phyloP scores from a whole-genome alignment of 2,797 vertebrate genomes.

The Heteromormyrus szaboi region DNA sequence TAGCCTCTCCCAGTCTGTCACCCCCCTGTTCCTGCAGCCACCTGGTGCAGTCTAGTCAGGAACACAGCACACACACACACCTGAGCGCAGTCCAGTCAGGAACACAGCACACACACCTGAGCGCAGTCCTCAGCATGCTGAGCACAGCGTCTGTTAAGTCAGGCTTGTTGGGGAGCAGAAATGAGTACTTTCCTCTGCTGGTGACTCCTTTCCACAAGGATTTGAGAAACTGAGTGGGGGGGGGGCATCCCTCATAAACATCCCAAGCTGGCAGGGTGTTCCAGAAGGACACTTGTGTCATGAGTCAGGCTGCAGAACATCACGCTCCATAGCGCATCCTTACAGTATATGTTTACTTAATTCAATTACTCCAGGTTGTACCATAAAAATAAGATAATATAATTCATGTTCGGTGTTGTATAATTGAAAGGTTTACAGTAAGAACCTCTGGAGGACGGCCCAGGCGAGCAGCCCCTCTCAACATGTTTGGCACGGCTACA shows the following conservation, averaged over 20 bases:
- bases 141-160: not conserved
- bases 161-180: not conserved
- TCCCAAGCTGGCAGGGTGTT: not conserved
- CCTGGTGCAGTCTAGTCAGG: not conserved
- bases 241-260: not conserved
- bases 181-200: not conserved
- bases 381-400: not conserved
- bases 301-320: not conserved
- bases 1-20: not conserved
- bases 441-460: not conserved
- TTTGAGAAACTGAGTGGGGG: not conserved
- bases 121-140: not conserved
- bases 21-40: not conserved
- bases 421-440: slow-evolving; percentile 1
- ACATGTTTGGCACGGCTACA: not conserved
- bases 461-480: not conserved
- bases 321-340: not conserved
- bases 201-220: not conserved
- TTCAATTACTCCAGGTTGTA: not conserved
- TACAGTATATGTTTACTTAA: not conserved
- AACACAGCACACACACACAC: not conserved
- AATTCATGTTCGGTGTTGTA: not conserved
- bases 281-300: not conserved
- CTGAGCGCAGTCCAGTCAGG: not conserved
- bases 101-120: not conserved